Evolutionary conservation across 2,113 vertebrate species (phyloP), one percentile per base, ranked within the genome.

Genomic region (Sialia sialis): DNA sequence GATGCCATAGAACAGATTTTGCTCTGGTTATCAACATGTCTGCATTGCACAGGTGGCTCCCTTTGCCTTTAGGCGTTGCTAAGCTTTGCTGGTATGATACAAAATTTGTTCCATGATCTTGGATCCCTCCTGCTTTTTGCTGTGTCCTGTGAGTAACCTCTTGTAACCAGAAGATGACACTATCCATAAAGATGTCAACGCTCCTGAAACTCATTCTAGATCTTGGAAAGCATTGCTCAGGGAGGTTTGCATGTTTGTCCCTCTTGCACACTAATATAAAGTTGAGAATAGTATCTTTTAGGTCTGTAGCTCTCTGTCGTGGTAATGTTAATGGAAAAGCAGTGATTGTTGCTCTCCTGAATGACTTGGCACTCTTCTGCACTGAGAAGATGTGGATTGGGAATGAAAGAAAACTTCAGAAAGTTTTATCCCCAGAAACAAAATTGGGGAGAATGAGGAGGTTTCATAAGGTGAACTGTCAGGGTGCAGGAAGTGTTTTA

Each of bases 391-490:
- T 27, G 18, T 25, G 27, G 4, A n/a, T 44, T 63, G 73, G 39
- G 13, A 48, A 32, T 3, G 4, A 77, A 86, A 70, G 27, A 90
- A 94, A 70, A 58, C 13, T 84, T 68, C 17, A 54, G 5, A 4
- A 67, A 68, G 22, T 79, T 91, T 85, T 68, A 38, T 78, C n/a
- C 34, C 6, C 38, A 29, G 52, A 68, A 93, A 93, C 14, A 78
- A 43, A 91, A 43, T 0, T 4, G 5, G 44, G 18, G 55, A 51
- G n/a, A 81, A 18, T 5, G 1, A 73, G 56, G 30, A 52, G 36
- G 39, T 90, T 92, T 92, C 39, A 34, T 87, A 64, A 78, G 76
- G 76, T 93, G 39, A 92, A 22, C 56, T 92, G 88, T 77, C 81
- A 64, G 3, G 49, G 43, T 69, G 49, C 3, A 1, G 52, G 20